These are phyloP conservation scores for Ormyrus pomaceus DNA, from an alignment of 2,888 invertebrate species.

Conservation along the genomic window DNA sequence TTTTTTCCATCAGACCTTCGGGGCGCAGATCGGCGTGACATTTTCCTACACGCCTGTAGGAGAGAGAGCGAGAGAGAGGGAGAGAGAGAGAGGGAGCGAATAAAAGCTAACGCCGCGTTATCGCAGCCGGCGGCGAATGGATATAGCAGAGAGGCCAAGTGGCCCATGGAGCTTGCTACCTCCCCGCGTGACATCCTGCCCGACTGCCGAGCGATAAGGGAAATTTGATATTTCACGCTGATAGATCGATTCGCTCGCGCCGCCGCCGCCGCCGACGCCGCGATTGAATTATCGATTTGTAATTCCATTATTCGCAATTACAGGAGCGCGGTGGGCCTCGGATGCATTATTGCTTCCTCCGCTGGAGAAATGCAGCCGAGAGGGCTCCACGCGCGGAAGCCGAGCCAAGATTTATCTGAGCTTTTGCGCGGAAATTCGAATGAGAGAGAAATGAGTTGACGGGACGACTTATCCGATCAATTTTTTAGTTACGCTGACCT, in stretches of 20 bases:
- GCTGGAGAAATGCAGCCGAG: constrained; percentile 1
- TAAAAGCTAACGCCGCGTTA: constrained; percentile 23
- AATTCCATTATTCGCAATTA: constrained; percentile 54
- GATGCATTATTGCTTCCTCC: constrained; percentile 47
- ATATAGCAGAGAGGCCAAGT: constrained; percentile 26
- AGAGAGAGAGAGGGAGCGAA: neutral
- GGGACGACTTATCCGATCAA: neutral
- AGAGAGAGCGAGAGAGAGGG: too few species aligned
- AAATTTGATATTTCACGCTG: constrained; percentile 57
- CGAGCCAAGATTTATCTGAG: constrained; percentile 23
- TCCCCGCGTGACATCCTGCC: constrained; percentile 35
- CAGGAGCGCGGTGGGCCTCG: neutral
- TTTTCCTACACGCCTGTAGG: too few species aligned
- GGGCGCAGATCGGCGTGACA: too few species aligned
- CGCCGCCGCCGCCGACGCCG: neutral
- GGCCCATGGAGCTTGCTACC: neutral
- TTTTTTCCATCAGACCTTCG: too few species aligned
- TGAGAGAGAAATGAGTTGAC: neutral
- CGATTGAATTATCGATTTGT: constrained; percentile 55
- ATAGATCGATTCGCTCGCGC: constrained; percentile 41
- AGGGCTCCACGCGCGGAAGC: neutral
- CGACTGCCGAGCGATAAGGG: constrained; percentile 45
- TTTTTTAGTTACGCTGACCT: too few species aligned
- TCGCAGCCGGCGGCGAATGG: neutral
- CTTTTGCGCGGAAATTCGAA: neutral